Evolutionary conservation across 2,797 vertebrate genomes (phyloP), one percentile per base, ranked within the genome.

Genomic region (Anisognathus igniventris): DNA sequence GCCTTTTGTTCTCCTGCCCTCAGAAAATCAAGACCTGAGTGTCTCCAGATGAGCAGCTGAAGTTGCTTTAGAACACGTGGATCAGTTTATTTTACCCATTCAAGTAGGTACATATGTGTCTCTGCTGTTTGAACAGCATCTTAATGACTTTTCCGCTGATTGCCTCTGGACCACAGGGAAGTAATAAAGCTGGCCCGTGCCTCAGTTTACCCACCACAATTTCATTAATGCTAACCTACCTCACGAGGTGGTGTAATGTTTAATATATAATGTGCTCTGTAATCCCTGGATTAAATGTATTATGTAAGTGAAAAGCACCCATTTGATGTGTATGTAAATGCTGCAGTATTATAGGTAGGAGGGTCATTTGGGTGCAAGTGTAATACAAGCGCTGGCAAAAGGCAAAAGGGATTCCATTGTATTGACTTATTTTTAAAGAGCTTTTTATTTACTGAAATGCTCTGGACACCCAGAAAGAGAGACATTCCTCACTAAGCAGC

Each of bases 401-500:
- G 91, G 81, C 93, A 94, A 96, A 95, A 94, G 92, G 87, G 87
- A 95, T 96, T 97, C 95, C 93, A 93, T 95, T 94, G 87, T 93
- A 95, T 91, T 96, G 95, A 94, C 92, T 95, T 96, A 95, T 95
- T 97, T 95, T 96, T 95, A 96, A 96, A 95, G 95, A 73, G 92
- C 91, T 96, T 96, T 95, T 94, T 96, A 96, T 96, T 94, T 97
- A 95, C 93, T 92, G 91, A 93, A 90, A 92, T 94, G 92, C 91
- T 97, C 92, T 94, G 95, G 95, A 96, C 95, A 94, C 92, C 87
- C 95, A 91, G 96, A 96, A 97, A 67, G 91, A 88, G 89, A 93
- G 95, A 90, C 76, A 70, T 95, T 96, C 92, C 88, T 95, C 90
- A 40, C 91, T 94, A 90, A 96, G 96, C 89, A 92, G 76, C 76